phyloP scores from a whole-genome alignment of 2,888 invertebrate genomes.

The Euplexia lucipara region DNA sequence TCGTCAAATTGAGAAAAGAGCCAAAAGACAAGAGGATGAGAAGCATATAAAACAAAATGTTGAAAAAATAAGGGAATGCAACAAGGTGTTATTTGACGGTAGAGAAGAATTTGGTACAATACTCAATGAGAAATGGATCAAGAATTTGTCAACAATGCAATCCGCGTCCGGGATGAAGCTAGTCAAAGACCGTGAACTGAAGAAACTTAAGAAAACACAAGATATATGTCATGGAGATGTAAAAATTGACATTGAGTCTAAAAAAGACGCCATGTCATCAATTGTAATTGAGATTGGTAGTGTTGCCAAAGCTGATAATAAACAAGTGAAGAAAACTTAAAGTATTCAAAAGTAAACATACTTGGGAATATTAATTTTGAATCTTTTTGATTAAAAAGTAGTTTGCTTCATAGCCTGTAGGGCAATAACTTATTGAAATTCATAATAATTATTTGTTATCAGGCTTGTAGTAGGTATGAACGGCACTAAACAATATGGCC shows the following conservation, averaged over 20 bases:
- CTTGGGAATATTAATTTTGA: not conserved
- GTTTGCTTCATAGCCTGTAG: slow-evolving; percentile 4
- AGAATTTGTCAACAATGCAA: slow-evolving; percentile 74
- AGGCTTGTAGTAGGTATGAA: slow-evolving; percentile 13
- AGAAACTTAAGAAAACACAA: slow-evolving; percentile 61
- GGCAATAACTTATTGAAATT: slow-evolving; percentile 5
- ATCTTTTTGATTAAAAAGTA: not conserved
- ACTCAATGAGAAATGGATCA: slow-evolving; percentile 77
- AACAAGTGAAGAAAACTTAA: slow-evolving; percentile 4
- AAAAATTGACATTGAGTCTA: slow-evolving; percentile 74
- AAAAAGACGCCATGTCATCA: slow-evolving; percentile 62
- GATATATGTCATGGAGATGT: slow-evolving; percentile 67
- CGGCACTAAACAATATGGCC: not conserved
- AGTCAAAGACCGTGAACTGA: slow-evolving; percentile 74
- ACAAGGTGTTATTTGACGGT: slow-evolving; percentile 60
- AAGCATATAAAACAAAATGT: slow-evolving; percentile 67
- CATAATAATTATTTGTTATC: slow-evolving; percentile 11
- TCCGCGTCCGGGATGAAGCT: slow-evolving; percentile 69
- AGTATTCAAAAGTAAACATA: not conserved
- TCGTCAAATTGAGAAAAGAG: slow-evolving; percentile 26
- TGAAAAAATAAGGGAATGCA: slow-evolving; percentile 71
- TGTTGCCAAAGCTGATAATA: slow-evolving; percentile 2
- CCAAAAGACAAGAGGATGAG: slow-evolving; percentile 49
- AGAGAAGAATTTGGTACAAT: slow-evolving; percentile 59
- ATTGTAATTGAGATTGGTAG: slow-evolving; percentile 73